Evolutionary conservation across 2,113 vertebrate species (phyloP), one percentile per base, ranked within the genome.

Genomic region (Pelmatolapia mariae): DNA sequence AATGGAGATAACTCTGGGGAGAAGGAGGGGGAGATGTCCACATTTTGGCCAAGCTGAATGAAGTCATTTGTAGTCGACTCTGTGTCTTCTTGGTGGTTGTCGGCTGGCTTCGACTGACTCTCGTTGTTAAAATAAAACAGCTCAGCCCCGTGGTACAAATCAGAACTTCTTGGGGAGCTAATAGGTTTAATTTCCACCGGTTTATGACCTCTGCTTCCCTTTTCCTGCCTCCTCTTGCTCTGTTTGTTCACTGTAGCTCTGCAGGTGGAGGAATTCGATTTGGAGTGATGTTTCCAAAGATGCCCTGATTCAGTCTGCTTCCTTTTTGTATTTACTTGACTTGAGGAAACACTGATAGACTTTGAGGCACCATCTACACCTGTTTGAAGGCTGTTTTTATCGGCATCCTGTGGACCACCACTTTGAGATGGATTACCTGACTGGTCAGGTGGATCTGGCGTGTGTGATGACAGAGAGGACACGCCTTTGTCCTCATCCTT

Each of bases 1-100:
- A 94, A 31, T 8, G 89, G 82, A 24, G 94, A 93, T 45, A 95
- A 52, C 6, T 84, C 91, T 1, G 91, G 89, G 38, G 93, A 95
- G 40, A 87, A 86, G 7, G 88, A 54, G 3, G 85, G 86, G 36
- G 86, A 85, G 29, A 66, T 24, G 56, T 91, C 89, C n/a, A 85
- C n/a, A 10, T 73, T 59, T 31, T 84, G 89, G 66, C 11, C 38
- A 4, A 52, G 63, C 6, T 80, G 79, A 36, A 63, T 22, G 12
- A 40, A 79, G 38, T 87, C 84, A 3, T 71, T 80, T 16, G 43
- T 82, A 78, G 82, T 18, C 4, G 47, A 61, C 78, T 40, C 89
- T 83, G 85, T 33, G 38, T 93, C 88, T 19, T 90, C 92, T 8
- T 83, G 22, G 8, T 80, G 22, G 45, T 7, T 80, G 31, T 57